Base-by-base conservation (phyloP, 2,113 vertebrate genomes). In the Ceyx margarethae region DNA sequence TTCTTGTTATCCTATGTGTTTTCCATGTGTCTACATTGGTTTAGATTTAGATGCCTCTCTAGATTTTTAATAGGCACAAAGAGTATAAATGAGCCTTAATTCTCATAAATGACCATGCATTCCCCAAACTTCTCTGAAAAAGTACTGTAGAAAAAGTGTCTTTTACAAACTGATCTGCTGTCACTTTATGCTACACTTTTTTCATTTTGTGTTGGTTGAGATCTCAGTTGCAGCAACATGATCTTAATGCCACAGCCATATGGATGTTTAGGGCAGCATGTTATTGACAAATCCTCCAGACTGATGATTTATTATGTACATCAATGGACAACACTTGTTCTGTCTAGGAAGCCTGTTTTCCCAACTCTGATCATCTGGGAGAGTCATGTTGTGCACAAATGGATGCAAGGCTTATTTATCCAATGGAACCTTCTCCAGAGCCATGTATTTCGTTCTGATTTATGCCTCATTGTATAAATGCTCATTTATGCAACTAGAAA, bases 231-330 rank as follows among this genome's bases (percentile, higher is more conserved):
- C 96, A 94, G 68, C 87, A 89, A 86, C 95, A 95, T 85, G 81
- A 96, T 82, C 13, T 21, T 85, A 95, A 88, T 90, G 77, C 93
- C 5, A 26, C 61, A 94, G 93, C 90, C 95, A 91, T 84, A 90
- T 93, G 95, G 95, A 90, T 88, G 85, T 92, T 95, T 93, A 95
- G 95, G 93, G 81, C 94, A 97, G 81, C 56, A 78, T 87, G 91
- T 85, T 97, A 97, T 97, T 97, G 97, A 98, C 95, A 97, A 95
- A 96, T 95, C 96, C 90, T 96, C 85, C 85, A 87, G 95, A 92
- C 94, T 95, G 67, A 90, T 96, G 97, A 97, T 97, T 97, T 97
- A 97, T 97, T 96, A 96, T 91, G 91, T 96, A 96, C 91, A 94
- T 96, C 95, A 95, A 80, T 94, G 94, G 94, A 67, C 84, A 91